Conservation (phyloP, 2,888 invertebrate species). For the Harpalus rufipes region DNA sequence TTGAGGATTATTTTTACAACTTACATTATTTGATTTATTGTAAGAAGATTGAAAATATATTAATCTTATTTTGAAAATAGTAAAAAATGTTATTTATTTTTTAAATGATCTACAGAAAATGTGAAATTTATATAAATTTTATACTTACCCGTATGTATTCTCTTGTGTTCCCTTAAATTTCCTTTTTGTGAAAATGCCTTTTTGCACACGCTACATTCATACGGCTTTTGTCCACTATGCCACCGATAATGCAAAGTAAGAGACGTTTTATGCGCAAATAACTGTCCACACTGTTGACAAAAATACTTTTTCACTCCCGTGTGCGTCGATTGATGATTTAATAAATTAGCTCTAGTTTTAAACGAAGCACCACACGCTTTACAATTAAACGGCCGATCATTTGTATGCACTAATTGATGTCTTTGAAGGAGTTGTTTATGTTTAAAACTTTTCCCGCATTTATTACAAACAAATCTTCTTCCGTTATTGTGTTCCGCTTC, state of each 20-base stretch:
- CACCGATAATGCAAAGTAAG: constrained; percentile 86
- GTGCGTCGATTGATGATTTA: constrained; percentile 86
- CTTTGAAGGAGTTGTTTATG: constrained; percentile 86
- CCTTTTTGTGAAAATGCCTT: constrained; percentile 89
- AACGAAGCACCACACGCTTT: constrained; percentile 81
- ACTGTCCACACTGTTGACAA: constrained; percentile 82
- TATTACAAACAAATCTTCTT: constrained; percentile 85
- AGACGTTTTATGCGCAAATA: constrained; percentile 88
- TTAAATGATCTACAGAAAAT: no score
- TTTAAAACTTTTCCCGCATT: constrained; percentile 87
- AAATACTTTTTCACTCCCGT: constrained; percentile 85
- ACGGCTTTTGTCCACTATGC: constrained; percentile 86
- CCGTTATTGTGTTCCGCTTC: constrained; percentile 84
- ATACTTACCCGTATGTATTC: constrained; percentile 82
- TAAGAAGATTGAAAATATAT: no score
- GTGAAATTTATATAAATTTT: no score
- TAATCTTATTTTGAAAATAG: no score
- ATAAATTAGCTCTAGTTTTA: constrained; percentile 85
- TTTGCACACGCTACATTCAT: constrained; percentile 83
- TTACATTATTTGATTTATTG: no score
- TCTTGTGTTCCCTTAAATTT: constrained; percentile 86
- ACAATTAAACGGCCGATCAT: constrained; percentile 83
- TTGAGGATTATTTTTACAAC: no score
- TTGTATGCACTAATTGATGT: constrained; percentile 89
- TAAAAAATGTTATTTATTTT: no score